These are phyloP conservation scores for Jaculus jaculus DNA, from an alignment of 2,113 vertebrate genomes.

Conservation along the genomic window DNA sequence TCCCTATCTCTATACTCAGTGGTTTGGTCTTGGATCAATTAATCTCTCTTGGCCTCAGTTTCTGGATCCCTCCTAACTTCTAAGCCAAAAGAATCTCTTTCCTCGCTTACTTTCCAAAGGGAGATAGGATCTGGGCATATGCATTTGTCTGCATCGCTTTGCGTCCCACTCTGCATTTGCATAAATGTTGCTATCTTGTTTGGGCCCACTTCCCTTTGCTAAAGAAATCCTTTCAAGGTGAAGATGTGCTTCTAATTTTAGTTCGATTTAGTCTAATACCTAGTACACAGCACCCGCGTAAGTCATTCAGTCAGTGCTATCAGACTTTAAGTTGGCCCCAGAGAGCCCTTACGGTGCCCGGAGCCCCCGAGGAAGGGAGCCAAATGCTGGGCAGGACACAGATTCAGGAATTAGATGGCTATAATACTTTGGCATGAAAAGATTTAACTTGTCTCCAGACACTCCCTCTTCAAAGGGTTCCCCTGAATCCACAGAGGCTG, in stretches of 20 bases:
- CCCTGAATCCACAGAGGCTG: conserved; percentile 27
- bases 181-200: neutral
- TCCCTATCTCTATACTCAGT: neutral
- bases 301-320: neutral
- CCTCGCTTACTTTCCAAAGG: conserved; percentile 2
- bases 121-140: too few relatives aligned
- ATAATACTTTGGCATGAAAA: conserved; percentile 36
- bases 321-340: neutral
- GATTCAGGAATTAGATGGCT: neutral
- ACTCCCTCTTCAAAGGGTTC: conserved; percentile 53
- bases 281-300: neutral
- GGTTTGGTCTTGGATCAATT: neutral
- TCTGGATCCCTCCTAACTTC: neutral
- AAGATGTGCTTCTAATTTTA: neutral
- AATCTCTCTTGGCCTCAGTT: neutral
- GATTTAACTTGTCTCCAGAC: conserved; percentile 33
- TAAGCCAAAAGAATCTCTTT: neutral
- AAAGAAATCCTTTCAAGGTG: neutral
- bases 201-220: neutral
- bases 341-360: neutral
- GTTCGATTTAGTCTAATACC: neutral
- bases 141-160: neutral
- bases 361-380: neutral
- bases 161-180: neutral
- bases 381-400: neutral